phyloP scores from a whole-genome alignment of 2,797 vertebrate species.

The Hafferia zeledoni region DNA sequence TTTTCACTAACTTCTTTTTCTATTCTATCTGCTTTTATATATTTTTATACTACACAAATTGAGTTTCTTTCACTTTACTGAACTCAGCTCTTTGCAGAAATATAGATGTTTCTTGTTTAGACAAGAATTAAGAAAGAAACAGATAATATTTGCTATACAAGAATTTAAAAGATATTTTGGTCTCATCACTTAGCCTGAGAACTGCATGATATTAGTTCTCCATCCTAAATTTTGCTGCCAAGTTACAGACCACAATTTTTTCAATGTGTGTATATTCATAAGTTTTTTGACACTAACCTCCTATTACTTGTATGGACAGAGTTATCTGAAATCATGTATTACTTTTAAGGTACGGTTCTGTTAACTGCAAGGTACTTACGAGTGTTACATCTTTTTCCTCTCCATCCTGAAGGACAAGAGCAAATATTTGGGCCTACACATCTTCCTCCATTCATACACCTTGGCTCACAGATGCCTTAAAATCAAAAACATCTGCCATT shows the following conservation, averaged over 20 bases:
- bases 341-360: background rate
- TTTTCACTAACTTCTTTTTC: background rate
- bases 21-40: background rate
- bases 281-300: background rate
- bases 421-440: conserved; percentile 88
- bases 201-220: background rate
- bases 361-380: conserved; percentile 78
- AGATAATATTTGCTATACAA: background rate
- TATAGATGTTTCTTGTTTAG: background rate
- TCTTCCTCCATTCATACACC: conserved; percentile 90
- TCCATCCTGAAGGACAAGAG: conserved; percentile 92
- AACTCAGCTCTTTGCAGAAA: background rate
- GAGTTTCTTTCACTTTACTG: background rate
- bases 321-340: background rate
- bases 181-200: background rate
- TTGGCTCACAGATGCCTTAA: conserved; percentile 90
- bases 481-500: background rate
- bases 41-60: background rate
- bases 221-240: background rate
- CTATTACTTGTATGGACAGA: background rate
- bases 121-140: background rate
- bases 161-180: background rate
- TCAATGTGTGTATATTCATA: background rate
- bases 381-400: conserved; percentile 82
- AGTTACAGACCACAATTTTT: background rate